These are phyloP conservation scores for Malurus alboscapulatus DNA, from an alignment of 2,113 vertebrate species.

Conservation along the genomic window DNA sequence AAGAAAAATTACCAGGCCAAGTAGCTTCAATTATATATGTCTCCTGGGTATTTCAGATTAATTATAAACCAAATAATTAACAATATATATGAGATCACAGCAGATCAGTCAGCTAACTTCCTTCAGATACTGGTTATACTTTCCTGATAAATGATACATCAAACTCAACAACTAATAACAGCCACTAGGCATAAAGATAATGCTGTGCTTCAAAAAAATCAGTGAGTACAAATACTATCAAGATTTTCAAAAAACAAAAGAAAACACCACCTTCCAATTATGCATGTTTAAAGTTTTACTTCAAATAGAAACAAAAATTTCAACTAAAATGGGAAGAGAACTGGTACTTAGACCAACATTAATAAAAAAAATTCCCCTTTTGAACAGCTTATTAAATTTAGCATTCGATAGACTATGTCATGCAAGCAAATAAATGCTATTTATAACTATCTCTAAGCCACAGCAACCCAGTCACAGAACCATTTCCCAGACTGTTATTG, in stretches of 20 bases:
- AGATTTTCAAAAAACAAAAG: not conserved
- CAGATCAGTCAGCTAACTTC: not conserved
- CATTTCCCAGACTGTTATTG: slow-evolving; percentile 76
- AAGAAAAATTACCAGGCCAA: not conserved
- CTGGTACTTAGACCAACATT: not conserved
- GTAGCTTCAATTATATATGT: not conserved
- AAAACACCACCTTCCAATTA: not conserved
- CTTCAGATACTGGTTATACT: not conserved
- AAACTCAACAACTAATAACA: not conserved
- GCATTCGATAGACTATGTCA: not conserved
- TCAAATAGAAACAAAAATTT: not conserved
- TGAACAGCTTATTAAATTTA: slow-evolving; percentile 8
- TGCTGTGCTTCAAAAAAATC: not conserved
- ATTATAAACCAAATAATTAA: not conserved
- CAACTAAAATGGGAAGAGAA: not conserved
- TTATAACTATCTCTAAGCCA: slow-evolving; percentile 52
- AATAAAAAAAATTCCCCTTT: slow-evolving; percentile 6
- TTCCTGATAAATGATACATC: not conserved
- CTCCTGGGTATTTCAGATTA: not conserved
- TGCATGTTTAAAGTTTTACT: not conserved
- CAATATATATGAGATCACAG: not conserved
- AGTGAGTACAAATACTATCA: not conserved
- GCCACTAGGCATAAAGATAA: not conserved
- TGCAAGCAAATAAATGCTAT: slow-evolving; percentile 29
- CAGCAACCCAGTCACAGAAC: slow-evolving; percentile 75